A percentile compares a stretch with the other conserved stretches of the same genome.
phyloP scores from a whole-genome alignment of 2,113 vertebrate species.

The Callionymus lyra region DNA sequence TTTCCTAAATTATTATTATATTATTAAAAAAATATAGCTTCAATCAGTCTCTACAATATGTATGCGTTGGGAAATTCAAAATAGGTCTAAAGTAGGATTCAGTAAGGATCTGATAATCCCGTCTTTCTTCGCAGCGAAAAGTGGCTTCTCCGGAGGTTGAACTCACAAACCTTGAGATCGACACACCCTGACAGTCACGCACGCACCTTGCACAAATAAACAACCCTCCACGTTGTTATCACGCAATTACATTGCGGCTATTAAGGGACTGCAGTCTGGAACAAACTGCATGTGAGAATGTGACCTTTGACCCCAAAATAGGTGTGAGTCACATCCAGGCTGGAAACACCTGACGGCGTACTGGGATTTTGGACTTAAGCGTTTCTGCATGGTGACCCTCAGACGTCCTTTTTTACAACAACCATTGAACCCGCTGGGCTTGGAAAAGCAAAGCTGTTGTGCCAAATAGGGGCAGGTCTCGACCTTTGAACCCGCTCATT shows the following conservation, averaged over 20 bases:
- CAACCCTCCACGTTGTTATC: slow-evolving; percentile 5
- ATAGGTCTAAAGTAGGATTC: too few relatives aligned
- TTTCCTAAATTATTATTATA: too few relatives aligned
- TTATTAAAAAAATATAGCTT: too few relatives aligned
- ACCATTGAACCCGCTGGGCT: slow-evolving; percentile 22
- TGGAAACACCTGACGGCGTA: slow-evolving; percentile 19
- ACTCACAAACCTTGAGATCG: slow-evolving; percentile 15
- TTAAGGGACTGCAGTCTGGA: not conserved
- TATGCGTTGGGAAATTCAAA: too few relatives aligned
- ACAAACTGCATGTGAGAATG: slow-evolving; percentile 41
- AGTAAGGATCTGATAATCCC: too few relatives aligned
- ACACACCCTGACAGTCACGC: slow-evolving; percentile 23
- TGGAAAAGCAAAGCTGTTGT: slow-evolving; percentile 23
- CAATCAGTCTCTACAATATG: too few relatives aligned
- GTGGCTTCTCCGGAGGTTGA: slow-evolving; percentile 11
- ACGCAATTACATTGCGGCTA: slow-evolving; percentile 1
- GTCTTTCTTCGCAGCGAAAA: too few relatives aligned
- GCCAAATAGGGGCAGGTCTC: slow-evolving; percentile 19
- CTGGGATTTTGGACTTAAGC: slow-evolving; percentile 1
- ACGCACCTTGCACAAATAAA: slow-evolving; percentile 44
- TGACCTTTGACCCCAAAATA: slow-evolving; percentile 36
- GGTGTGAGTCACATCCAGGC: slow-evolving; percentile 4
- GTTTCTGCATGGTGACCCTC: slow-evolving; percentile 13
- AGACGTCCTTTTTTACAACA: slow-evolving; percentile 3
- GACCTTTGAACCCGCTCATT: slow-evolving; percentile 26